A percentile compares a stretch with the other conserved stretches of the same genome.
Conservation (phyloP, 1,140 invertebrate species). For the Andricus grossulariae region DNA sequence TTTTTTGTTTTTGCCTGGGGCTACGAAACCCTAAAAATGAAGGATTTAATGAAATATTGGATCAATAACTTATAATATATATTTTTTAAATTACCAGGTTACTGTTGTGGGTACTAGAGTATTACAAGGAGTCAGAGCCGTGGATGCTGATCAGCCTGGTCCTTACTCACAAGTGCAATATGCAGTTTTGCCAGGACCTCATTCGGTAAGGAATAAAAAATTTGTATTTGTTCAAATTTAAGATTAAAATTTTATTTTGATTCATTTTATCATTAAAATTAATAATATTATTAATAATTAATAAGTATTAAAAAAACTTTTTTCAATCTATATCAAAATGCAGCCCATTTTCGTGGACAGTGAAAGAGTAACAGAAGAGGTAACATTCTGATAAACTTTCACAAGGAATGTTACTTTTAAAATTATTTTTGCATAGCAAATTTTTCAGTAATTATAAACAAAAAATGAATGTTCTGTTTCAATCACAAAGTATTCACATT, state of each 20-base stretch:
- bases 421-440: background rate
- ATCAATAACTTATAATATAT: background rate
- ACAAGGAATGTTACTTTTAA: background rate
- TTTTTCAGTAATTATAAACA: too few species aligned
- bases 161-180: slow-evolving; percentile 93
- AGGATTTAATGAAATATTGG: slow-evolving; percentile 17
- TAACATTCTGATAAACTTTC: slow-evolving; percentile 28
- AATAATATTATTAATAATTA: too few species aligned
- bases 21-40: too few species aligned
- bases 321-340: background rate
- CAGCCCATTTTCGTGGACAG: slow-evolving; percentile 49
- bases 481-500: too few species aligned
- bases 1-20: too few species aligned
- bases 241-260: background rate
- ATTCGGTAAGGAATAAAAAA: slow-evolving; percentile 77
- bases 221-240: slow-evolving; percentile 19
- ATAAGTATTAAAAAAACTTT: too few species aligned
- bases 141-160: slow-evolving; percentile 91
- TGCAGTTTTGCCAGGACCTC: slow-evolving; percentile 84
- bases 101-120: slow-evolving; percentile 89
- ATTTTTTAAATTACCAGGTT: slow-evolving; percentile 73
- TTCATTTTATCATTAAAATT: too few species aligned
- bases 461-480: too few species aligned
- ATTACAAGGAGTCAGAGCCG: slow-evolving; percentile 84
- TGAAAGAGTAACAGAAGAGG: slow-evolving; percentile 44